A percentile compares a stretch with the other conserved stretches of the same genome.
These are phyloP conservation scores for Taxidea taxus DNA, from an alignment of 2,113 vertebrate genomes.

Conservation along the genomic window DNA sequence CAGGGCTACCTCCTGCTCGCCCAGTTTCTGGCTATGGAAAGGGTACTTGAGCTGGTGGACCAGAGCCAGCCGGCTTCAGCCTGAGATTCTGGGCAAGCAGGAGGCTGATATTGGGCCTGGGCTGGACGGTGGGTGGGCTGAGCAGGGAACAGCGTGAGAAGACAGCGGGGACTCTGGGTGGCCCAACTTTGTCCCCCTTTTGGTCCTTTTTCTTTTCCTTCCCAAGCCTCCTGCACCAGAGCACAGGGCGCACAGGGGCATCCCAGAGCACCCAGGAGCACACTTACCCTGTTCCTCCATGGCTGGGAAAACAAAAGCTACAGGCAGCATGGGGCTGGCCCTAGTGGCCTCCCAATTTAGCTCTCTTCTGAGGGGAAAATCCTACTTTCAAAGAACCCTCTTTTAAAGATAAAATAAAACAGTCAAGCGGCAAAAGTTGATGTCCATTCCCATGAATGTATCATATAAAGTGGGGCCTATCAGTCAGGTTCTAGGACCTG, in stretches of 20 bases:
- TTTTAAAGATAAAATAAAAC: slow-evolving; percentile 57
- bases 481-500: slow-evolving; percentile 44
- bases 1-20: background rate
- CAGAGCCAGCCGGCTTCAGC: background rate
- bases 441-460: slow-evolving; percentile 77
- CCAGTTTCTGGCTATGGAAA: slow-evolving; percentile 40
- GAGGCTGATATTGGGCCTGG: slow-evolving; percentile 62
- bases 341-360: slow-evolving; percentile 59
- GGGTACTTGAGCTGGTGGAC: background rate
- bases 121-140: background rate
- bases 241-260: background rate
- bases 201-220: background rate
- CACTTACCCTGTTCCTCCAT: slow-evolving; percentile 79
- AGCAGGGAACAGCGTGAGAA: fast-evolving
- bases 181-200: slow-evolving; percentile 5
- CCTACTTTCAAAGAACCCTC: slow-evolving; percentile 73
- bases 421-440: slow-evolving; percentile 76
- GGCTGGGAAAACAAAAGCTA: slow-evolving; percentile 49
- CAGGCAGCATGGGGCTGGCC: background rate
- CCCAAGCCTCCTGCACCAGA: background rate
- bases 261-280: slow-evolving; percentile 53
- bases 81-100: background rate
- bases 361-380: slow-evolving; percentile 48
- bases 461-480: slow-evolving; percentile 77
- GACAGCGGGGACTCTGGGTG: background rate